Conservation (phyloP, 2,113 vertebrate genomes). For the Thinocorus orbignyianus region DNA sequence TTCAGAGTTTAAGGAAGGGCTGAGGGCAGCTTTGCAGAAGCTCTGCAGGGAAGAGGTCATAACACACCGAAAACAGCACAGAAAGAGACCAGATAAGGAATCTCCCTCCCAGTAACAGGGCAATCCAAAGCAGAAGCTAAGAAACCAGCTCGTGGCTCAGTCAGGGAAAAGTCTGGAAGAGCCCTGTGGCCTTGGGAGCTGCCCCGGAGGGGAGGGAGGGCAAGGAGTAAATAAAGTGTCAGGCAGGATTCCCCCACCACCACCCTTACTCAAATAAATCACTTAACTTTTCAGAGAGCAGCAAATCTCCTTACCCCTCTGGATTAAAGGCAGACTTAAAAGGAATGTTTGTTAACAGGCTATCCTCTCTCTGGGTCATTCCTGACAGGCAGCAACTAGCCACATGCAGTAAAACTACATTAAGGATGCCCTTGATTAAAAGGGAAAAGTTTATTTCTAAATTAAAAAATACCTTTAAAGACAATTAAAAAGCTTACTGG, state of each 20-base stretch:
- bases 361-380: neutral
- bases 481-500: neutral
- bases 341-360: neutral
- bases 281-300: conserved; percentile 29
- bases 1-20: neutral
- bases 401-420: neutral
- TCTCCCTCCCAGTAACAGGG: neutral
- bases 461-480: neutral
- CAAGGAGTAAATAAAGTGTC: neutral
- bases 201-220: rapidly evolving
- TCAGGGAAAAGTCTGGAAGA: neutral
- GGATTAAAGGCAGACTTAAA: conserved; percentile 21
- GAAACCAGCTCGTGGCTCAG: neutral
- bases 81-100: neutral
- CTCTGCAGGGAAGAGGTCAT: neutral
- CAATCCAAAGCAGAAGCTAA: neutral
- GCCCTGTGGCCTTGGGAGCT: neutral
- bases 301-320: neutral
- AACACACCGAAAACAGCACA: neutral
- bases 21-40: neutral
- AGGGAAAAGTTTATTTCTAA: neutral
- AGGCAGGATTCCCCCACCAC: neutral
- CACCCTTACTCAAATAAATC: neutral
- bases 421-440: neutral
- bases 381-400: neutral